Evolutionary conservation across 2,113 vertebrate genomes (phyloP).

Genomic region (Sigmodon hispidus): DNA sequence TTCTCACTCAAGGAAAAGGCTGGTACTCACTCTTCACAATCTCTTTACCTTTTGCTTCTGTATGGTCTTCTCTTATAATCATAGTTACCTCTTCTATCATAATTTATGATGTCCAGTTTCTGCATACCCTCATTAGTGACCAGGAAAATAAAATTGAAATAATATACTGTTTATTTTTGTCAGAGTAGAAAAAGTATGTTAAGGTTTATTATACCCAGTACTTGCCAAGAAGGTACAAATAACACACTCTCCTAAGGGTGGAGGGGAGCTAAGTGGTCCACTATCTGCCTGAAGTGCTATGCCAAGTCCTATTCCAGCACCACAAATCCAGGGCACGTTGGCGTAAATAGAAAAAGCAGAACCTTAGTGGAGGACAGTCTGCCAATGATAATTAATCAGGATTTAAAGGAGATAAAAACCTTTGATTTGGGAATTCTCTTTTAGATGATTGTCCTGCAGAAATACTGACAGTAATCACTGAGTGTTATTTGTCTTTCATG

Average conservation of each 20-base stretch:
- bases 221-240: not conserved
- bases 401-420: not conserved
- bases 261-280: too few relatives aligned
- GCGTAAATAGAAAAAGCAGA: not conserved
- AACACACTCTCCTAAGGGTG: not conserved
- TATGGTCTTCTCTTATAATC: not conserved
- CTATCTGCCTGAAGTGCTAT: not conserved
- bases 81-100: not conserved
- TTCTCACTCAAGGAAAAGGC: not conserved
- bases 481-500: not conserved
- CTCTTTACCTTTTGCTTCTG: not conserved
- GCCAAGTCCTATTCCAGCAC: not conserved
- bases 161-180: not conserved
- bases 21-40: not conserved
- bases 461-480: not conserved
- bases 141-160: not conserved
- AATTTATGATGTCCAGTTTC: slow-evolving; percentile 4
- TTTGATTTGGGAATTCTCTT: not conserved
- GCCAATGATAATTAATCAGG: not conserved
- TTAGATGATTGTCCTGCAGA: not conserved
- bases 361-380: not conserved
- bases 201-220: not conserved
- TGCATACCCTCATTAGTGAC: not conserved
- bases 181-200: slow-evolving; percentile 8
- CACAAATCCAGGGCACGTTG: not conserved